phyloP scores from a whole-genome alignment of 2,888 invertebrate species.

The Drosophila macrospina region DNA sequence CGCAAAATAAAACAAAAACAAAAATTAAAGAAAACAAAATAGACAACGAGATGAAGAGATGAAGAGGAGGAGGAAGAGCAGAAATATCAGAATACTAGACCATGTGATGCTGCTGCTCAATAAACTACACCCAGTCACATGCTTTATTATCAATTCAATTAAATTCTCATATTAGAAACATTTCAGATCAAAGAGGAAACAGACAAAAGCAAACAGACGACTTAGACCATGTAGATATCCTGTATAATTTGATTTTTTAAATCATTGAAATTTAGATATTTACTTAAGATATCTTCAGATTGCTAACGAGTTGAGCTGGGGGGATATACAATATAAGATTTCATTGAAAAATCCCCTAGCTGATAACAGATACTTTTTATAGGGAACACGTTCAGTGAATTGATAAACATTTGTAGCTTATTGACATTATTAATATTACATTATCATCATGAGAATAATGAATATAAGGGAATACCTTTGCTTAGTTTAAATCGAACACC shows the following conservation, averaged over 20 bases:
- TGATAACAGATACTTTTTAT: conserved; percentile 36
- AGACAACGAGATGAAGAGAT: too few relatives aligned
- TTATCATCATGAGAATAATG: conserved; percentile 19
- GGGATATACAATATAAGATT: background rate
- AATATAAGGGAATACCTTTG: conserved; percentile 4
- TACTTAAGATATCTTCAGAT: background rate
- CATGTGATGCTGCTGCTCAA: conserved; percentile 21
- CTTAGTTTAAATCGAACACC: conserved; percentile 30
- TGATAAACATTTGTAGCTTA: conserved; percentile 16
- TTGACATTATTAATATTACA: conserved; percentile 9
- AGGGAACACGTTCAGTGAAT: conserved; percentile 8
- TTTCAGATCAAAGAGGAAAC: conserved; percentile 6
- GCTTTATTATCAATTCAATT: conserved; percentile 8
- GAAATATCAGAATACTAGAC: conserved; percentile 19
- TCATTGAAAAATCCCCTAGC: conserved; percentile 21
- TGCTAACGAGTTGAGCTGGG: background rate
- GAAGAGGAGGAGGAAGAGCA: background rate
- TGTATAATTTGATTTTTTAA: background rate
- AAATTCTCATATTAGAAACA: conserved; percentile 9
- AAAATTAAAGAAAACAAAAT: background rate
- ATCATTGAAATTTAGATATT: background rate
- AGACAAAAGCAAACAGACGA: background rate
- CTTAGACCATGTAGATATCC: background rate
- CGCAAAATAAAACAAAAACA: conserved; percentile 37
- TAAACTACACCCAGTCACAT: conserved; percentile 8